These are phyloP conservation scores for Pogonomyrmex californicus DNA, from an alignment of 1,140 invertebrate genomes.

Conservation along the genomic window DNA sequence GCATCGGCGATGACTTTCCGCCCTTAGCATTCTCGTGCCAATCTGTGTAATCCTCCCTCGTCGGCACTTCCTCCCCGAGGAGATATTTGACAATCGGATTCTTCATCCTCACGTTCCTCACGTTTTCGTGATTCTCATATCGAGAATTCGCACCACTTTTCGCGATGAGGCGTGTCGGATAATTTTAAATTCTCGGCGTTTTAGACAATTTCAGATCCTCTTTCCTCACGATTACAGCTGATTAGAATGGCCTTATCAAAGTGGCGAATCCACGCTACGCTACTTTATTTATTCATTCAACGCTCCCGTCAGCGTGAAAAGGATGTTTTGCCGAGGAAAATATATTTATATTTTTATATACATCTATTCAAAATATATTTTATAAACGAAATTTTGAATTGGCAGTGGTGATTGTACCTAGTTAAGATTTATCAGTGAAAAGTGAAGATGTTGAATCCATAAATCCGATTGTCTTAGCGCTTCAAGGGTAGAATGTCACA, in stretches of 20 bases:
- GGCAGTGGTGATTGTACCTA: not conserved
- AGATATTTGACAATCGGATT: slow-evolving; percentile 29
- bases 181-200: not conserved
- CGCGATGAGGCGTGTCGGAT: not conserved
- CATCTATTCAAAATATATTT: not conserved
- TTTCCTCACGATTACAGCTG: not conserved
- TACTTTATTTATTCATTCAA: not conserved
- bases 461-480: not conserved
- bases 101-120: slow-evolving; percentile 44
- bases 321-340: not conserved
- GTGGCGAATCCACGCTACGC: not conserved
- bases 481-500: not conserved
- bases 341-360: not conserved
- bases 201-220: not conserved
- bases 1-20: not conserved
- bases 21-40: slow-evolving; percentile 25
- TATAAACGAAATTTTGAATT: not conserved
- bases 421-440: slow-evolving; percentile 6
- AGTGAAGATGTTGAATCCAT: not conserved
- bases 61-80: slow-evolving; percentile 5
- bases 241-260: not conserved
- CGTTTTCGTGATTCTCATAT: not conserved
- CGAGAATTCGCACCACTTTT: not conserved
- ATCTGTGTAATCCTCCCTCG: slow-evolving; percentile 29
- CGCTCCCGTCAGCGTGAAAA: not conserved